A percentile compares a stretch with the other conserved stretches of the same genome.
Conservation (phyloP, 2,113 vertebrate genomes). For the Typhlomys cinereus region DNA sequence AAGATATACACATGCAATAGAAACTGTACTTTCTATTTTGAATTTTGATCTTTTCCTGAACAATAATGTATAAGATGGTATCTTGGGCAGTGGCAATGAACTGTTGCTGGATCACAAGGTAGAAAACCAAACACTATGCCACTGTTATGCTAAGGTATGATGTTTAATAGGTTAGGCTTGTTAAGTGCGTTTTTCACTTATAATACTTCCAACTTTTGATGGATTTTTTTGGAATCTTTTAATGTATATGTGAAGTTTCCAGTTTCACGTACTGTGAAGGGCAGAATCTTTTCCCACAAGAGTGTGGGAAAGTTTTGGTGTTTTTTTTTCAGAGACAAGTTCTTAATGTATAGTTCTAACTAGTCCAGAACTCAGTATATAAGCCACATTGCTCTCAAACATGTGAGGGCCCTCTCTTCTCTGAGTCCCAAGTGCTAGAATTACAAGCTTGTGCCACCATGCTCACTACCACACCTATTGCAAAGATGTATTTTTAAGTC, state of each 20-base stretch:
- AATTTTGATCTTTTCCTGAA: not conserved
- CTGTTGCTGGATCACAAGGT: not conserved
- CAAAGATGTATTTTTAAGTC: not conserved
- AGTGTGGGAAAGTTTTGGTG: not conserved
- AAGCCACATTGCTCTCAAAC: not conserved
- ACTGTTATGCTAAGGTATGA: not conserved
- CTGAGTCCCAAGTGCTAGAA: not conserved
- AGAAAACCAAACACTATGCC: not conserved
- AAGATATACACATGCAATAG: not conserved
- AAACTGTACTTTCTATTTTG: not conserved
- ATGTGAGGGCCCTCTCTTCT: not conserved
- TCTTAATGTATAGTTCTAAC: not conserved
- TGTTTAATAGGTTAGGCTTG: not conserved
- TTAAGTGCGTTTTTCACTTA: not conserved
- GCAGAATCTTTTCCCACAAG: conserved; percentile 3
- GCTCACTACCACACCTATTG: too few relatives aligned
- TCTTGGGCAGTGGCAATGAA: not conserved
- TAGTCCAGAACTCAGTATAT: not conserved
- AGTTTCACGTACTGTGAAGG: not conserved
- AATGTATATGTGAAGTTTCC: not conserved
- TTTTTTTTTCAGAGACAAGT: not conserved
- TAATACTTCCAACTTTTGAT: not conserved
- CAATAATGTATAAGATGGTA: not conserved
- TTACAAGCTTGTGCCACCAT: not conserved
- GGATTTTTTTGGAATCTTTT: not conserved